These are phyloP conservation scores for Eidolon dupreanum DNA, from an alignment of 2,797 vertebrate species.

Conservation along the genomic window DNA sequence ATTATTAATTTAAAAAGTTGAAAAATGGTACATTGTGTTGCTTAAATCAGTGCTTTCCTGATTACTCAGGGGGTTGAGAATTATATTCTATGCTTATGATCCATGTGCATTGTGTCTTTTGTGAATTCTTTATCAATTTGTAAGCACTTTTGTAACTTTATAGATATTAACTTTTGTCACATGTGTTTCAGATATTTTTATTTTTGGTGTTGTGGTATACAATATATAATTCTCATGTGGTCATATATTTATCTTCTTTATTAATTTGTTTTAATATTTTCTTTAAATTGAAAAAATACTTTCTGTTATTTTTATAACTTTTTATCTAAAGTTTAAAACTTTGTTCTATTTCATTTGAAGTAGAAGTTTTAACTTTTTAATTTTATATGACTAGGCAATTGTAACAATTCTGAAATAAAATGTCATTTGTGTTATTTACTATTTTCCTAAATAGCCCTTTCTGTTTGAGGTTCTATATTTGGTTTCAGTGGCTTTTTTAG, in stretches of 20 bases:
- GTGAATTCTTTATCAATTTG: background rate
- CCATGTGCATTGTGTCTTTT: background rate
- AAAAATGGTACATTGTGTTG: background rate
- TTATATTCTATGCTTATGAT: background rate
- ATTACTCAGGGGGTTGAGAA: background rate
- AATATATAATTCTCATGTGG: background rate
- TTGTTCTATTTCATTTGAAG: background rate
- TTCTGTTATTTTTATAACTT: background rate
- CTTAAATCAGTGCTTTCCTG: background rate
- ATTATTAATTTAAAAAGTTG: background rate
- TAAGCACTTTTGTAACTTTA: background rate
- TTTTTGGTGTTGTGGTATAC: background rate
- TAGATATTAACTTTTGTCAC: background rate
- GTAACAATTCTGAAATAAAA: background rate
- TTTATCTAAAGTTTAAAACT: background rate
- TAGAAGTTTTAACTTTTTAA: background rate
- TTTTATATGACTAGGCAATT: background rate
- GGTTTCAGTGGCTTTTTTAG: background rate
- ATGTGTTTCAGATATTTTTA: background rate
- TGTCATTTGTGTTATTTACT: background rate
- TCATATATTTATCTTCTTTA: background rate
- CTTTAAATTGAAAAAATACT: background rate
- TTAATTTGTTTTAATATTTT: background rate
- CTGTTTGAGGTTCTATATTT: background rate
- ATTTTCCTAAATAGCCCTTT: background rate